Percentiles rank a stretch among this genome's conserved stretches.
These are phyloP conservation scores for Octomys mimax DNA, from an alignment of 2,797 vertebrate species.

Conservation along the genomic window DNA sequence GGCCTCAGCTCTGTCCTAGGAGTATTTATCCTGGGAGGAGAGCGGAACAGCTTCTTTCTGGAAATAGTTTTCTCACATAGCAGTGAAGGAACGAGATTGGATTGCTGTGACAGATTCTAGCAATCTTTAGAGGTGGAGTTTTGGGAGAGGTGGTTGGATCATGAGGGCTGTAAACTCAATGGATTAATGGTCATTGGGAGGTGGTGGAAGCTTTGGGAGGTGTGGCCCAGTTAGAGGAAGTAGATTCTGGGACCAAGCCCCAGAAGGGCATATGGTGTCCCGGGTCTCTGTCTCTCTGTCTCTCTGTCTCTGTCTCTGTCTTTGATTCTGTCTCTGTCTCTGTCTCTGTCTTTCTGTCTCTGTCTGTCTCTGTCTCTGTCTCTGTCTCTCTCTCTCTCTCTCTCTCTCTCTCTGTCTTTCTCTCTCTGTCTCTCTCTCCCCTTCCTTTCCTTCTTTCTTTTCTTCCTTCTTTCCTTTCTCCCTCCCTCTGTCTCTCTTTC, in stretches of 20 bases:
- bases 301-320: neutral
- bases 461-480: too few relatives aligned
- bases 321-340: neutral
- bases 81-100: neutral
- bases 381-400: too few relatives aligned
- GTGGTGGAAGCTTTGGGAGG: neutral
- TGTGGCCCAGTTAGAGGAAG: neutral
- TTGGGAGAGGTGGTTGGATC: neutral
- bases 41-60: neutral
- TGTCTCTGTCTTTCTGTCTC: neutral
- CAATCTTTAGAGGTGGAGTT: neutral
- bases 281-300: neutral
- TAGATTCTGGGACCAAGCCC: neutral
- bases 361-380: neutral
- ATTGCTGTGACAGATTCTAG: neutral
- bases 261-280: neutral
- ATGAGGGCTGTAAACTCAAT: neutral
- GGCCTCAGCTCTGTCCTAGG: neutral
- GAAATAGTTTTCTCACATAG: neutral
- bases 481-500: too few relatives aligned
- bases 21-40: neutral
- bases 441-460: too few relatives aligned
- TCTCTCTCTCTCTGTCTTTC: too few relatives aligned
- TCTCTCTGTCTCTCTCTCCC: too few relatives aligned
- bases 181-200: neutral